Evolutionary conservation across 2,797 vertebrate genomes (phyloP), one percentile per base, ranked within the genome.

Genomic region (Ficedula albicollis): DNA sequence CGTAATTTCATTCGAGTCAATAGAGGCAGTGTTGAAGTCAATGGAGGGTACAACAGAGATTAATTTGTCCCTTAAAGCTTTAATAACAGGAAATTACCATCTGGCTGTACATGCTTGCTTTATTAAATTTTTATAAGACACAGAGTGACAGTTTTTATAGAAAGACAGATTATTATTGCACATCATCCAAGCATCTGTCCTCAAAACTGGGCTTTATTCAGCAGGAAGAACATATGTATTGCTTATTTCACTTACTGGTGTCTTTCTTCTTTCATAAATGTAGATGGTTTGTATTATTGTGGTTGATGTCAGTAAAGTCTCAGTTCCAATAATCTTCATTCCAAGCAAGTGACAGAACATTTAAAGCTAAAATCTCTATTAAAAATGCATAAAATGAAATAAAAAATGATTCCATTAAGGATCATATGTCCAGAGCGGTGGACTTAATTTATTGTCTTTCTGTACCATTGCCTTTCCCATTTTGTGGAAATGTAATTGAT

Each of bases 81-180:
- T 90, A 94, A 87, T 74, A 92, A 89, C 75, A 94, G 90, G 86
- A 96, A 93, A 96, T 94, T 96, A 64, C 64, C 72, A 85, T 70
- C 74, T 87, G 86, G 68, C 41, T 84, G 49, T 92, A 80, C 36
- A 48, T 0, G 25, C 34, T 66, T 72, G 46, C 44, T 89, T 95
- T 93, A 93, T 90, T 92, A 87, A 92, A 92, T 95, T 90, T 95
- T 93, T 94, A 39, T 80, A 89, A 84, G 81, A 69, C 72, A 83
- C 25, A 90, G 38, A 83, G 41, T 68, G 56, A 62, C 60, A 83
- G n/a, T 39, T 75, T 78, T 75, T 89, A 78, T 54, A 89, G 68
- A 87, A 92, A 87, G 72, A 87, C 6, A 11, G 27, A 92, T 92
- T 46, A 92, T 94, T 74, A 83, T 58, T 77, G 16, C 8, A 5